A percentile compares a stretch with the other conserved stretches of the same genome.
Evolutionary conservation across 2,888 invertebrate genomes (phyloP).

Genomic region (Mesodorylaimus sp.): DNA sequence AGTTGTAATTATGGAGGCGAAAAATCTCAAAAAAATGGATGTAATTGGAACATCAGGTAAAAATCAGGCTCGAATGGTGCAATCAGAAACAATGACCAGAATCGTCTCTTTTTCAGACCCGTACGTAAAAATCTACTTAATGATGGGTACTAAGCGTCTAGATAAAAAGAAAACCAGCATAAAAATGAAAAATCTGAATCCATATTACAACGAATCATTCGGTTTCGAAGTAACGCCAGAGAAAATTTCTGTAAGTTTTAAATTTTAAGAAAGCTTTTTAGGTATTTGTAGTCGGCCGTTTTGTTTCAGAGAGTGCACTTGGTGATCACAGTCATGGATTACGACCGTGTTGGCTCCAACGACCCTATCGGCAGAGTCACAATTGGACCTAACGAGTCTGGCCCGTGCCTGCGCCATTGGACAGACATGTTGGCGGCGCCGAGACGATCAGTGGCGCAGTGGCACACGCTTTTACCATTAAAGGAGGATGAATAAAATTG

Average conservation of each 20-base stretch:
- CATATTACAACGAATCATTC: slow-evolving; percentile 99
- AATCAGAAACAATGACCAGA: slow-evolving; percentile 19
- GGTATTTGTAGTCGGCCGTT: no score
- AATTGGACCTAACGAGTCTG: slow-evolving; percentile 30
- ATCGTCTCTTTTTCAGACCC: slow-evolving; percentile 49
- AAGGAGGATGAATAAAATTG: slow-evolving; percentile 49
- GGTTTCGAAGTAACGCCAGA: slow-evolving; percentile 99
- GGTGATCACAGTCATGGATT: slow-evolving; percentile 95
- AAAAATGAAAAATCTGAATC: slow-evolving; percentile 99
- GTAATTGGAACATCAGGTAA: slow-evolving; percentile 90
- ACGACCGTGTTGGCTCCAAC: slow-evolving; percentile 97
- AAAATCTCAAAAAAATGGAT: slow-evolving; percentile 99
- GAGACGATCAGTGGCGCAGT: slow-evolving; percentile 92
- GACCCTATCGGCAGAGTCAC: slow-evolving; percentile 70
- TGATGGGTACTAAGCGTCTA: slow-evolving; percentile 97
- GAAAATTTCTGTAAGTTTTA: slow-evolving; percentile 95
- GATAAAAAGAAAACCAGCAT: slow-evolving; percentile 99
- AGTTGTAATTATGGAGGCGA: slow-evolving; percentile 94
- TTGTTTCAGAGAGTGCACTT: slow-evolving; percentile 43
- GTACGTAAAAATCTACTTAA: slow-evolving; percentile 97
- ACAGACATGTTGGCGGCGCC: slow-evolving; percentile 99
- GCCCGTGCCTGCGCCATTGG: slow-evolving; percentile 94
- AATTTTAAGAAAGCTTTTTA: no score
- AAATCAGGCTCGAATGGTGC: no score
- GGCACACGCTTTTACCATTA: slow-evolving; percentile 97